A percentile compares a stretch with the other conserved stretches of the same genome.
Evolutionary conservation across 2,113 vertebrate genomes (phyloP).

Genomic region (Grammomys dolichurus): DNA sequence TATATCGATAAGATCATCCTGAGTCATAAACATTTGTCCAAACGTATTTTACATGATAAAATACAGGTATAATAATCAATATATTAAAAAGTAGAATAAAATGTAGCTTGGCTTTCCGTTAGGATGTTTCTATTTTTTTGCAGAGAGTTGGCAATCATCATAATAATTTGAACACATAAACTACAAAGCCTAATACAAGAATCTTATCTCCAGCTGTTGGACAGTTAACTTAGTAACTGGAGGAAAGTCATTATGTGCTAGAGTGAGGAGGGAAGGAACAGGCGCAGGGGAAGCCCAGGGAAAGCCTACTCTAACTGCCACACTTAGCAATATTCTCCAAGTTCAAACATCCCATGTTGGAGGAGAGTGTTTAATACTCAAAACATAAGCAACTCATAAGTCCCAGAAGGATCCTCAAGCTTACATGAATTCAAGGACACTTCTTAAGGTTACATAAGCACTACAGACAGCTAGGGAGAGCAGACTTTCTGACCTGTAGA

Average conservation of each 20-base stretch:
- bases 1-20: background rate
- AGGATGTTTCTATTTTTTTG: background rate
- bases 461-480: background rate
- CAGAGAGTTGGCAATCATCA: background rate
- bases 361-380: background rate
- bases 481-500: background rate
- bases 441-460: background rate
- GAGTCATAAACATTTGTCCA: background rate
- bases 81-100: conserved; percentile 7
- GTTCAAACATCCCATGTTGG: background rate
- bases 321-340: background rate
- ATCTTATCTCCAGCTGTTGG: background rate
- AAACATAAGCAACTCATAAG: background rate
- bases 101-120: background rate
- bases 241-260: background rate
- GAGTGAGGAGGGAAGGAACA: background rate
- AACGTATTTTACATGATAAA: conserved; percentile 22
- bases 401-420: background rate
- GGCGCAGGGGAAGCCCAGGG: background rate
- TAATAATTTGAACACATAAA: background rate
- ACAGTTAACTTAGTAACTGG: background rate
- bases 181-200: background rate
- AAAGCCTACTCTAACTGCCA: background rate
- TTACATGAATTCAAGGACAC: background rate
- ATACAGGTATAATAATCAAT: background rate